Base-by-base conservation (phyloP, 2,797 vertebrate species). In the Argyrosomus regius region DNA sequence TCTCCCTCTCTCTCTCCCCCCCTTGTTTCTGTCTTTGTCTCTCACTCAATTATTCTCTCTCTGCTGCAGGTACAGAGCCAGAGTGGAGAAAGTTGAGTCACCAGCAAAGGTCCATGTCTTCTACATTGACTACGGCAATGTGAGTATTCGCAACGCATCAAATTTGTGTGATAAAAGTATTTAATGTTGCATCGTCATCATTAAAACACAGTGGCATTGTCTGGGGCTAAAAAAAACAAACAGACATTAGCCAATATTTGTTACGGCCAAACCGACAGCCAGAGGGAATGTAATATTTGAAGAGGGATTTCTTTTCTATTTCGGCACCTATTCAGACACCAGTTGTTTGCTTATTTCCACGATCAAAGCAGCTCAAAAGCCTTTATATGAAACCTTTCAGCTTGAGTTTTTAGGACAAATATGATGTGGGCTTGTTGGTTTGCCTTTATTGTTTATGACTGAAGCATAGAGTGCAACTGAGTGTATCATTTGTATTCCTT, bases 51-150 rank as follows among this genome's bases (percentile, higher is more conserved):
- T 81, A 85, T 70, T 81, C 69, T 65, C 56, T 67, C 65, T 10
- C 66, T 72, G 26, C 86, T 92, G 69, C 93, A 99, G 98, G 98
- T 99, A 99, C 95, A 96, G 98, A 41, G 98, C 98, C 66, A 94
- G 97, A 43, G 96, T 99, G 85, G 98, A 99, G 94, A 98, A 96
- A 90, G 93, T 98, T 28, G 97, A 98, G 88, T 97, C 97, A 0
- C 88, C 96, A 0, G 92, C 95, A 80, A 99, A 96, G 80, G 96
- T 99, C 18, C 97, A 98, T 1, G 96, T 99, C 83, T 99, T 97
- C 95, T 99, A 99, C 96, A 97, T 99, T 0, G 98, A 99, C 95
- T 99, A 99, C 0, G 98, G 98, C 93, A 99, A 99, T 0, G 98
- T 99, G 91, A 99, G 98, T 97, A 83, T 72, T 53, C 22, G 59